Base-by-base conservation (phyloP, 2,797 vertebrate genomes). In the Myripristis murdjan region DNA sequence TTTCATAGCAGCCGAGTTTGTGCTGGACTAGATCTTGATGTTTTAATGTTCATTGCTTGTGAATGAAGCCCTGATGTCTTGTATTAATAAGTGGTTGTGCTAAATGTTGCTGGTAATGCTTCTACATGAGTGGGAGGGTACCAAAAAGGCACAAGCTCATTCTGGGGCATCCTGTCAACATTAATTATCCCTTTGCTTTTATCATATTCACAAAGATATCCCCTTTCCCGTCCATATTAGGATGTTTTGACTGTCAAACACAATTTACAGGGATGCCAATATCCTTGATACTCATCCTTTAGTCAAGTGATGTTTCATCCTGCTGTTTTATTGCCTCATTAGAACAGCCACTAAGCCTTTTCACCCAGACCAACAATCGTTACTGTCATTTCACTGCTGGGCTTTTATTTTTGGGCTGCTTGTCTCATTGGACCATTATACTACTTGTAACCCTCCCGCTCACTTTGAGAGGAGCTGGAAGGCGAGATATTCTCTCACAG, bases 81-180 rank as follows among this genome's bases (percentile, higher is more conserved):
- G n/a, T 75, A 79, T 79, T 74, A 81, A 80, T 76, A 54, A 59
- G 61, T 48, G 48, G 67, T 73, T 71, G 55, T 89, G 66, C 73
- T 58, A 7, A 22, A 37, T 64, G 58, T 77, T 75, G 73, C 82
- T 74, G 70, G 67, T 76, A 55, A 70, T 65, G 88, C 88, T 90
- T 89, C 54, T 84, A 75, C 85, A 64, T 64, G 49, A 73, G 72
- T 64, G 39, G 75, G 75, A 37, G 22, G 0, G 47, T 24, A 77
- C 80, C 64, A 70, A 61, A 46, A 76, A 87, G 88, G 89, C 86
- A 83, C 88, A 83, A 35, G 86, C 83, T 92, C 85, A 61, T 78
- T 63, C 75, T 77, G 67, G 70, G 82, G 82, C 82, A 83, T 62
- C 64, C 64, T 79, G 79, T 74, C 76, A 80, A 47, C 77, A 20